Evolutionary conservation across 1,140 invertebrate species (phyloP), one percentile per base, ranked within the genome.

Genomic region (Phocides pigmalion): DNA sequence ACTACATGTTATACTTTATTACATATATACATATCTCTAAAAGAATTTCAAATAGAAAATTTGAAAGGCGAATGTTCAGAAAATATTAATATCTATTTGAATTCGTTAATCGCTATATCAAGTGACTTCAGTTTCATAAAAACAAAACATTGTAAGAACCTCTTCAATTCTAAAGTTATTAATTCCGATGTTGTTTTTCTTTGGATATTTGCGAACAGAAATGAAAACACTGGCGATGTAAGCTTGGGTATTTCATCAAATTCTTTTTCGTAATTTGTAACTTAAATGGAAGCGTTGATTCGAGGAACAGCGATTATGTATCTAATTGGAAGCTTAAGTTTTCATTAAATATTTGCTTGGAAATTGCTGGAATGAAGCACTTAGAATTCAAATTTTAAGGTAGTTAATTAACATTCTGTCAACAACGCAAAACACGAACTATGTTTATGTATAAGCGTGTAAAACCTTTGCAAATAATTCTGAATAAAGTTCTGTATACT

Each of bases 281-380:
- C 67, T 71, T 62, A 44, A 37, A 51, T 59, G 46, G 20, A 49
- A 63, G 58, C 58, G 46, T 49, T 58, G 37, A 58, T 67, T 67
- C 50, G 49, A 35, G 46, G 28, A 28, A 19, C 61, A 37, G 56
- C 53, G 47, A 64, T 70, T 58, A 70, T 46, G 46, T 58, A 65
- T 76, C 59, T 81, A 77, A 83, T 86, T 84, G 81, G 79, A 62
- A 66, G 79, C 77, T 86, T 80, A 76, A 74, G 32, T 79, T 72
- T 69, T 75, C 64, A 84, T 80, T 76, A 73, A 68, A 62, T 72
- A 75, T 70, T 72, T 67, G 61, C 32, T 51, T 39, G 17, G 62
- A 53, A 42, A 17, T 42, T 41, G 28, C 22, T 20, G 1, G 32
- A 35, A 25, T 46, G 66, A 49, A 49, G 41, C 67, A 62, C 19